phyloP scores from a whole-genome alignment of 2,797 vertebrate species.

The Coregonus sp. region DNA sequence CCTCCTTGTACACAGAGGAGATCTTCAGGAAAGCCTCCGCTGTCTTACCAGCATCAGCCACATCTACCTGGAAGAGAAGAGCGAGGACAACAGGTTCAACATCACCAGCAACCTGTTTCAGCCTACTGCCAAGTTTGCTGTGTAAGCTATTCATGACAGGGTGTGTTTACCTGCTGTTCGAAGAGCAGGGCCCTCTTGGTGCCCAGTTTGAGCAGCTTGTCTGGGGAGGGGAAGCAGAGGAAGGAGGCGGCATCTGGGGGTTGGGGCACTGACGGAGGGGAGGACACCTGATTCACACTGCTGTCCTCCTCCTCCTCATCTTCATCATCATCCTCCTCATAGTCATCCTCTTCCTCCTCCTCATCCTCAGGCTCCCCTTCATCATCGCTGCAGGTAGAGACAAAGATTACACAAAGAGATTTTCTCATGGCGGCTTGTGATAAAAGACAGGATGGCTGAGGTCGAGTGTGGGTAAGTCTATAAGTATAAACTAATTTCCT shows the following conservation, averaged over 20 bases:
- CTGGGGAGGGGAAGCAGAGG: slow-evolving; percentile 91
- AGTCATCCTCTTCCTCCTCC: slow-evolving; percentile 71
- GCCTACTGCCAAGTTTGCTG: not conserved
- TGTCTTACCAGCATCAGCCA: slow-evolving; percentile 82
- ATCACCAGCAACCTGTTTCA: not conserved
- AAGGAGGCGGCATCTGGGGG: slow-evolving; percentile 86
- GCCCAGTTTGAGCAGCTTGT: slow-evolving; percentile 90
- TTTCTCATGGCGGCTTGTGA: not conserved
- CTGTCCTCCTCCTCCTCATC: slow-evolving; percentile 49
- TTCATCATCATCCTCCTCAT: slow-evolving; percentile 64
- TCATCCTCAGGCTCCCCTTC: slow-evolving; percentile 79
- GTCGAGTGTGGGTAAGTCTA: not conserved
- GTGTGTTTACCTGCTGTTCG: slow-evolving; percentile 83
- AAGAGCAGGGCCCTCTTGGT: slow-evolving; percentile 84
- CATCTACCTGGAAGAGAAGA: slow-evolving; percentile 81
- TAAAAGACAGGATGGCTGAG: not conserved
- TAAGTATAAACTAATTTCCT: too few species aligned
- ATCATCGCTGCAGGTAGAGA: slow-evolving; percentile 77
- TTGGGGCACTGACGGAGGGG: slow-evolving; percentile 72
- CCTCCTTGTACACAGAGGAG: slow-evolving; percentile 91
- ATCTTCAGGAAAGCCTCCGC: slow-evolving; percentile 90
- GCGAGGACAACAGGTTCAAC: not conserved
- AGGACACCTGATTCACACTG: slow-evolving; percentile 66
- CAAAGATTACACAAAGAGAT: not conserved
- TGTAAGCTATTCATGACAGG: not conserved